phyloP scores from a whole-genome alignment of 2,797 vertebrate species.

The Myotis vivesi region DNA sequence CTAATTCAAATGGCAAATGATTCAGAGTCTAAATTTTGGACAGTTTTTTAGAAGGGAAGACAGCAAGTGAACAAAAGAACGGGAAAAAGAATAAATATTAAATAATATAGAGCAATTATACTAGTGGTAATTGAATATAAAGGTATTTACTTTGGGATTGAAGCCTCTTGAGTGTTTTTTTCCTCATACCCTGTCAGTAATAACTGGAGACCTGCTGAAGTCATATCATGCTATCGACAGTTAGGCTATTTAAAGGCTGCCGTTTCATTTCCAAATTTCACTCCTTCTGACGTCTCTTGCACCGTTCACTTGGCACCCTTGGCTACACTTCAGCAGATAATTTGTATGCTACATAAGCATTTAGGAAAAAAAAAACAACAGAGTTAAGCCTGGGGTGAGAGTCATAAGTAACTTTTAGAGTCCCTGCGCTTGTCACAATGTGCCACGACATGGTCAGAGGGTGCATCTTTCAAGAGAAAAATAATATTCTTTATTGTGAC shows the following conservation, averaged over 20 bases:
- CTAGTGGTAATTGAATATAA: neutral
- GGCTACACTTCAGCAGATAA: constrained; percentile 80
- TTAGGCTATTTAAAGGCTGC: constrained; percentile 82
- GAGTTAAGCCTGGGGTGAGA: constrained; percentile 74
- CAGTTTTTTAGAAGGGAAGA: constrained; percentile 13
- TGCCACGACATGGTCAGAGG: constrained; percentile 35
- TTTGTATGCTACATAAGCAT: constrained; percentile 74
- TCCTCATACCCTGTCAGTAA: constrained; percentile 20
- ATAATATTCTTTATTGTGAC: neutral
- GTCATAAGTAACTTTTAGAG: constrained; percentile 66
- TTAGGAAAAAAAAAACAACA: constrained; percentile 76
- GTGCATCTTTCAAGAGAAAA: constrained; percentile 52
- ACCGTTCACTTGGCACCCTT: constrained; percentile 76
- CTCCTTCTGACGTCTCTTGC: constrained; percentile 77
- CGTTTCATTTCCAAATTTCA: constrained; percentile 79
- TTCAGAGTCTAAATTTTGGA: neutral
- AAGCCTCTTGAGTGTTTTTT: constrained; percentile 33
- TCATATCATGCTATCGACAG: constrained; percentile 65
- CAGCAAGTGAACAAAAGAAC: neutral
- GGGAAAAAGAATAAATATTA: neutral
- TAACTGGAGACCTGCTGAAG: constrained; percentile 65
- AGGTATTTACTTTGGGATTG: constrained; percentile 50
- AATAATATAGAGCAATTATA: neutral
- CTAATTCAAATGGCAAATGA: neutral
- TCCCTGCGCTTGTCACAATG: constrained; percentile 65